Evolutionary conservation across 2,797 vertebrate genomes (phyloP).

Genomic region (Nannoperca obscura): DNA sequence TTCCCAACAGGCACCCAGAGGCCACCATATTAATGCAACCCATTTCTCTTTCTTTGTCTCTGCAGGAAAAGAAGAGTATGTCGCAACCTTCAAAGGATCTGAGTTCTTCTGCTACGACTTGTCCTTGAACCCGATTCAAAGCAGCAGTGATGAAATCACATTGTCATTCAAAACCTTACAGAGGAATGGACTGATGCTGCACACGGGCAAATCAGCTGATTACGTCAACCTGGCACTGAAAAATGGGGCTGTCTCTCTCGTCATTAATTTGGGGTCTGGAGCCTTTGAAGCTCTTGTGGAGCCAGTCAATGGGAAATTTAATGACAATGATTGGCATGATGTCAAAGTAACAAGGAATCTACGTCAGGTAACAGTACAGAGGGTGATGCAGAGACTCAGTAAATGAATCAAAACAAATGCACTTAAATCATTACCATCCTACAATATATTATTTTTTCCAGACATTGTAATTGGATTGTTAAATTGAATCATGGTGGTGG

Average conservation of each 20-base stretch:
- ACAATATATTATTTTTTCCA: constrained; percentile 61
- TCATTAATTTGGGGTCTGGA: constrained; percentile 99
- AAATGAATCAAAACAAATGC: constrained; percentile 69
- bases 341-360: constrained; percentile 99
- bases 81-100: constrained; percentile 98
- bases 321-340: constrained; percentile 99
- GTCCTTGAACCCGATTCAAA: constrained; percentile 99
- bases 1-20: constrained; percentile 41
- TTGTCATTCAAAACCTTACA: constrained; percentile 98
- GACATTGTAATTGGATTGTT: constrained; percentile 64
- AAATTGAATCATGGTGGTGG: constrained; percentile 64
- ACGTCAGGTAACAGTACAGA: constrained; percentile 99
- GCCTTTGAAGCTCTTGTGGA: constrained; percentile 99
- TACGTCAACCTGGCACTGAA: constrained; percentile 99
- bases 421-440: constrained; percentile 77
- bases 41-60: constrained; percentile 77
- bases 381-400: constrained; percentile 83
- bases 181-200: constrained; percentile 99
- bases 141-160: constrained; percentile 99
- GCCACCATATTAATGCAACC: constrained; percentile 59
- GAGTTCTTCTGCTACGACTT: constrained; percentile 99
- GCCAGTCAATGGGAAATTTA: constrained; percentile 99
- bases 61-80: constrained; percentile 96
- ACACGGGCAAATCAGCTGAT: constrained; percentile 99
- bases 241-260: constrained; percentile 98